Conservation (phyloP, 2,888 invertebrate genomes). For the Pachycephus smyrnensis region DNA sequence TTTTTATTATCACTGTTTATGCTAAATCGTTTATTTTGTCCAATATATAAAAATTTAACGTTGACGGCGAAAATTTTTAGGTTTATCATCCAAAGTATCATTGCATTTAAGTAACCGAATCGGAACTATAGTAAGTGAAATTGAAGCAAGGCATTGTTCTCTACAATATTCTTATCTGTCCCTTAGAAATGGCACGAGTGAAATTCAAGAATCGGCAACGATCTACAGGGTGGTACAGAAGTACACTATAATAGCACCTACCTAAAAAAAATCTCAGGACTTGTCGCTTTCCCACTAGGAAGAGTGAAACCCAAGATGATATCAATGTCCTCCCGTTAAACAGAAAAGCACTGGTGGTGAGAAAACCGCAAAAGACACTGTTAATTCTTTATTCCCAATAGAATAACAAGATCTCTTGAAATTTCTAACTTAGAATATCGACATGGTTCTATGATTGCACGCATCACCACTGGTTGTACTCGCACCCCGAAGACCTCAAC, state of each 20-base stretch:
- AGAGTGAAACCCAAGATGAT: conserved; percentile 5
- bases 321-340: conserved; percentile 5
- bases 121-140: neutral
- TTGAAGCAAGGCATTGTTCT: neutral
- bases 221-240: neutral
- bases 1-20: neutral
- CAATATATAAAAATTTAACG: neutral
- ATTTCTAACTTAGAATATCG: neutral
- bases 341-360: neutral
- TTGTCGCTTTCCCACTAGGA: neutral
- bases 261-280: neutral
- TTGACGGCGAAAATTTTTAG: neutral
- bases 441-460: neutral
- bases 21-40: neutral
- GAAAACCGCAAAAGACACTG: neutral
- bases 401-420: neutral
- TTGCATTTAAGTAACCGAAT: neutral
- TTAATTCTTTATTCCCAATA: neutral
- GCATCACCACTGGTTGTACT: neutral
- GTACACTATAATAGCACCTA: neutral
- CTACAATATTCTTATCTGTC: neutral
- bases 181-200: neutral
- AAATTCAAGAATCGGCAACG: neutral
- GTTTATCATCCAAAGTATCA: neutral
- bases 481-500: neutral